Base-by-base conservation (phyloP, 2,797 vertebrate species). In the Podarcis siculus region DNA sequence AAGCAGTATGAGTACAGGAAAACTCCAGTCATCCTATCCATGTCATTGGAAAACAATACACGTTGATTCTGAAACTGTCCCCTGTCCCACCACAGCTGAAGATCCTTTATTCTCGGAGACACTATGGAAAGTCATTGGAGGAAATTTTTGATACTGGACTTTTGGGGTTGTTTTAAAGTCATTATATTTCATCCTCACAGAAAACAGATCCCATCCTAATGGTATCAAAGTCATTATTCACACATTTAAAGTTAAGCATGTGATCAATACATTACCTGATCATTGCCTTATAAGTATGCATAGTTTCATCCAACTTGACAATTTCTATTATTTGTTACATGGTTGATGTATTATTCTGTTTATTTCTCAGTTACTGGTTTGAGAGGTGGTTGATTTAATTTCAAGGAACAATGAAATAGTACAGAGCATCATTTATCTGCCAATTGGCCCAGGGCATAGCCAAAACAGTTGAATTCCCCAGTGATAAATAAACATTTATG, bases 231-330 rank as follows among this genome's bases (percentile, higher is more conserved):
- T 35, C 4, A 79, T 4, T n/a, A 64, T 78, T 58, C n/a, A 88
- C 8, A 78, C 79, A 87, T 83, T 77, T 55, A 32, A 37, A 37
- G 10, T 27, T n/a, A 19, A 91, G 32, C 64, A 86, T 21, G 30
- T 35, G 71, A 21, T 73, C 35, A 37, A 23, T 78, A 42, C 13
- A 64, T 73, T 27, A 85, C 27, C 2, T 30, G 80, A 91, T 88
- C 88, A 25, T 66, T 69, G 67, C 86, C 7, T 30, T 73, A 90
- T 76, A 82, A 79, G 27, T 21, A 71, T 82, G 91, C 55, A 6
- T 21, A 21, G 85, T 79, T 45, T 76, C 83, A 87, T 92, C 89
- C 89, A 92, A 92, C 89, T 89, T 85, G 89, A 78, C 93, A 93
- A 87, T 92, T 89, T 15, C 86, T 82, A 76, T 88, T 86, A 85